These are phyloP conservation scores for Phoebastria nigripes DNA, from an alignment of 2,797 vertebrate genomes.

Conservation along the genomic window DNA sequence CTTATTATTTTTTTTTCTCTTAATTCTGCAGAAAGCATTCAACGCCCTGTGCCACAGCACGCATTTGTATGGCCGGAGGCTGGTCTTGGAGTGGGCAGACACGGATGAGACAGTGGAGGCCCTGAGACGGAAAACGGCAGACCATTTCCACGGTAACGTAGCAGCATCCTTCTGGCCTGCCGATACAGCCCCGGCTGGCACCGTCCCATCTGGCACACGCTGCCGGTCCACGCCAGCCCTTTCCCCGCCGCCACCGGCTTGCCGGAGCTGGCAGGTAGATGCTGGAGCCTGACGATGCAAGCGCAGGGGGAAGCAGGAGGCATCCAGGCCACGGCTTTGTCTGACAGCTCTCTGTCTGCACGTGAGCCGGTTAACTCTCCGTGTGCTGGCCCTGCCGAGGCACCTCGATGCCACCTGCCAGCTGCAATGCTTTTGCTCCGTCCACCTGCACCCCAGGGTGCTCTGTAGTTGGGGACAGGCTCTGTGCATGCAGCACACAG, in stretches of 20 bases:
- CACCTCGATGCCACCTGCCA: fast-evolving
- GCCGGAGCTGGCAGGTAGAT: not conserved
- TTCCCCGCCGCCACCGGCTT: not conserved
- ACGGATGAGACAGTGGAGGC: slow-evolving; percentile 87
- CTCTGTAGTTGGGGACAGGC: not conserved
- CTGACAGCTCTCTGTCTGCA: not conserved
- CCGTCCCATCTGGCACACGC: not conserved
- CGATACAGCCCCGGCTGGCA: not conserved
- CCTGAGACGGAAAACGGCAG: slow-evolving; percentile 87
- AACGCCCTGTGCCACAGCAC: slow-evolving; percentile 94
- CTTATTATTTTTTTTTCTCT: not conserved
- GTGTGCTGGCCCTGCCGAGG: not conserved
- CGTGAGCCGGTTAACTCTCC: not conserved
- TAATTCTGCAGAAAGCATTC: slow-evolving; percentile 86
- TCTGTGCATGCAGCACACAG: fast-evolving
- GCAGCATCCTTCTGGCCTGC: not conserved
- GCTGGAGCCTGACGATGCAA: not conserved
- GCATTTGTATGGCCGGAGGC: slow-evolving; percentile 92
- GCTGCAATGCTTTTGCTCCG: not conserved
- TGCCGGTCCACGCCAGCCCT: not conserved
- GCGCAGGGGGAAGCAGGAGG: not conserved
- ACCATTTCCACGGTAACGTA: slow-evolving; percentile 88
- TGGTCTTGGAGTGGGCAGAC: slow-evolving; percentile 96
- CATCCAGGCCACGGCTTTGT: not conserved
- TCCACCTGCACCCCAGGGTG: not conserved